These are phyloP conservation scores for Sialis lutaria DNA, from an alignment of 2,888 invertebrate genomes.

Conservation along the genomic window DNA sequence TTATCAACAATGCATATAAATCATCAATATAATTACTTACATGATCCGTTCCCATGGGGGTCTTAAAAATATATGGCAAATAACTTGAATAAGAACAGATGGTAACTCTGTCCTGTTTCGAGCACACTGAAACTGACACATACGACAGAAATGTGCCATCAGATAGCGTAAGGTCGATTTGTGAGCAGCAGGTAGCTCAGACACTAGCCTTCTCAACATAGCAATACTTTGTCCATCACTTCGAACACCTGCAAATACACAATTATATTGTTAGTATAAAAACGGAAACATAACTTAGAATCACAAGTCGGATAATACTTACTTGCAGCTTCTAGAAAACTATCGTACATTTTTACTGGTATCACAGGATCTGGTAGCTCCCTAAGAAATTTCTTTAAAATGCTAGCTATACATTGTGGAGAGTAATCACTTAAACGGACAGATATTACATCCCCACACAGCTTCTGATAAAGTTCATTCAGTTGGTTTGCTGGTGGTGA, in stretches of 20 bases:
- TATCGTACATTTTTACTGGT: constrained; percentile 54
- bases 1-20: not conserved
- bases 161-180: constrained; percentile 40
- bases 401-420: constrained; percentile 36
- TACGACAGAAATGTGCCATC: constrained; percentile 53
- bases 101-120: constrained; percentile 46
- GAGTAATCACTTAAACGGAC: constrained; percentile 30
- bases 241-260: constrained; percentile 21
- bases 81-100: constrained; percentile 46
- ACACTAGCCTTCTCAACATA: constrained; percentile 32
- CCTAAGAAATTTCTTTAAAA: constrained; percentile 51
- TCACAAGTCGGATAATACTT: constrained; percentile 11
- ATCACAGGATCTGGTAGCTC: constrained; percentile 62
- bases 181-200: constrained; percentile 46
- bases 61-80: constrained; percentile 53
- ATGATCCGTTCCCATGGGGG: constrained; percentile 63
- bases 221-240: constrained; percentile 37
- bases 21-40: constrained; percentile 27
- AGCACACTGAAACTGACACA: constrained; percentile 46
- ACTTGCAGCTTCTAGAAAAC: constrained; percentile 39
- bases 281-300: not conserved
- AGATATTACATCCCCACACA: constrained; percentile 27
- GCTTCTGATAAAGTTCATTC: constrained; percentile 33
- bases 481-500: constrained; percentile 41
- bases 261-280: not conserved